Evolutionary conservation across 2,888 invertebrate genomes (phyloP).

Genomic region (Scaptomyza caliginosa): DNA sequence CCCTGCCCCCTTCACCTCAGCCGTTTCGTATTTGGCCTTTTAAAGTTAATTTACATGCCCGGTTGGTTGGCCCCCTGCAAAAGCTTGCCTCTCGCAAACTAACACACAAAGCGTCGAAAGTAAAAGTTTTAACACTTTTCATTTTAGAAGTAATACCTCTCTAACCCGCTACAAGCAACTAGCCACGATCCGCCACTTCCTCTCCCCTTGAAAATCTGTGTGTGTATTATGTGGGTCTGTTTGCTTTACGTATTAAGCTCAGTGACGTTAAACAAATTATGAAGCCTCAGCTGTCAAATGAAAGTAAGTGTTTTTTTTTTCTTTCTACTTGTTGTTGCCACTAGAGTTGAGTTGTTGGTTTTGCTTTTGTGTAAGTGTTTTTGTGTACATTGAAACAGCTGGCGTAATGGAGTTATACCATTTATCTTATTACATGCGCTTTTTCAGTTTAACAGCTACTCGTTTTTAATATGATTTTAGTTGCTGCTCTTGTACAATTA

Average conservation of each 20-base stretch:
- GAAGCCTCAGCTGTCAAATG: conserved; percentile 68
- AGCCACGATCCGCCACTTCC: neutral
- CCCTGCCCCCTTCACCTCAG: neutral
- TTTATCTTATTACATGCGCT: conserved; percentile 51
- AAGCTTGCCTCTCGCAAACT: neutral
- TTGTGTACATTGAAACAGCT: conserved; percentile 10
- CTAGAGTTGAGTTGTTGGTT: conserved; percentile 24
- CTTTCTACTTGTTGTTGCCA: conserved; percentile 2
- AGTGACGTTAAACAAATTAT: conserved; percentile 57
- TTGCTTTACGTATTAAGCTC: conserved; percentile 72
- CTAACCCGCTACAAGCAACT: neutral
- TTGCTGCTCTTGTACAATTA: conserved; percentile 29
- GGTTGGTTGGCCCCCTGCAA: conserved; percentile 12
- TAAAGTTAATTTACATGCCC: conserved; percentile 72
- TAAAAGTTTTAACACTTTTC: conserved; percentile 79
- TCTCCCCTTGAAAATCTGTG: conserved; percentile 11
- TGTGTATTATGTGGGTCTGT: conserved; percentile 45
- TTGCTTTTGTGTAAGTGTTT: conserved; percentile 58
- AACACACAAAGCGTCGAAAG: conserved; percentile 64
- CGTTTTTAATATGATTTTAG: conserved; percentile 33
- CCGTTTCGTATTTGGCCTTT: conserved; percentile 51
- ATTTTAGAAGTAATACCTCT: conserved; percentile 67
- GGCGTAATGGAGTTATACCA: conserved; percentile 42
- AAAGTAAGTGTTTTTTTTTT: conserved; percentile 51
- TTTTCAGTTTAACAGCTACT: conserved; percentile 12